phyloP scores from a whole-genome alignment of 2,113 vertebrate species.

The Chaetura pelagica region DNA sequence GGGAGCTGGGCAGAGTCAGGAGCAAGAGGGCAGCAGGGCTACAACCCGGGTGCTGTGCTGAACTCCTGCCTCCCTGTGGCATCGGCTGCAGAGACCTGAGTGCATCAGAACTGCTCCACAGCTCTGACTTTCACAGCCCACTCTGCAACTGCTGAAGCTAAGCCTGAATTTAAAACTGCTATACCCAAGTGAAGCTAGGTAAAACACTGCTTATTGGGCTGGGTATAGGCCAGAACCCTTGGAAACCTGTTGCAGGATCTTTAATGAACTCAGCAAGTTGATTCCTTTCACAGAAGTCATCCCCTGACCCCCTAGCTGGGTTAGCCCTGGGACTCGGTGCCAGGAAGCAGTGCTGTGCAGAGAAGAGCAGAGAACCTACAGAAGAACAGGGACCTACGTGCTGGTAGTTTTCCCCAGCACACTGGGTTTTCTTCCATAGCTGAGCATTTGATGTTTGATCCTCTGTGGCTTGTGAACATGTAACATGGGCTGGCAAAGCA shows the following conservation, averaged over 20 bases:
- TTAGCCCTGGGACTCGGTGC: not conserved
- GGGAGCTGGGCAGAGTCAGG: rapidly evolving
- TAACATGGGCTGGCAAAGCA: not conserved
- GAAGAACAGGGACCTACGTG: not conserved
- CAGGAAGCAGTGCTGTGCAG: not conserved
- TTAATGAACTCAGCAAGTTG: not conserved
- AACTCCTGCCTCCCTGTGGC: not conserved
- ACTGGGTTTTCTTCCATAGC: rapidly evolving
- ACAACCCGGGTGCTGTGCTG: rapidly evolving
- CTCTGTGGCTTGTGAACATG: not conserved
- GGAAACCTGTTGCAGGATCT: not conserved
- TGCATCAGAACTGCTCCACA: not conserved
- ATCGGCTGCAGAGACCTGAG: not conserved
- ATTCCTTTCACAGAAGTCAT: rapidly evolving
- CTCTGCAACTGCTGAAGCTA: not conserved
- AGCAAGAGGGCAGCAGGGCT: not conserved
- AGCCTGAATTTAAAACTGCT: not conserved
- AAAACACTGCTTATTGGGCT: not conserved
- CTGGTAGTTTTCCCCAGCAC: not conserved
- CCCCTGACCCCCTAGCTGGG: rapidly evolving
- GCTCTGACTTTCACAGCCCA: not conserved
- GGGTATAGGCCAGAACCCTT: not conserved
- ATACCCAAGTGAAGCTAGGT: not conserved
- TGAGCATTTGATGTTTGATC: not conserved
- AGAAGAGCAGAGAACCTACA: not conserved